These are phyloP conservation scores for Heteromyza rotundicornis DNA, from an alignment of 2,888 invertebrate species.

Conservation along the genomic window DNA sequence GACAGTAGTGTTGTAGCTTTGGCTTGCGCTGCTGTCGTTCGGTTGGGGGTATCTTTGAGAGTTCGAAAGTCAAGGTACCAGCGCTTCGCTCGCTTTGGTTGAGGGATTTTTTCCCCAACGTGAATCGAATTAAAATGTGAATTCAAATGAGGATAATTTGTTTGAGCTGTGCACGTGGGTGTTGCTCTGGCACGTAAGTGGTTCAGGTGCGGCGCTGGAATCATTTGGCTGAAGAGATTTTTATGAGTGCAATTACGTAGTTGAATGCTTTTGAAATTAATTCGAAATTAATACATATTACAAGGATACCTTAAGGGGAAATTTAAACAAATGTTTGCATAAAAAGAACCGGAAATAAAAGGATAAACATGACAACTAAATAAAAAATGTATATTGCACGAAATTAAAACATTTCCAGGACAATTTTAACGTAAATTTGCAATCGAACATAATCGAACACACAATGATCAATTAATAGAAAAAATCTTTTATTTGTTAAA, in stretches of 20 bases:
- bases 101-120: constrained; percentile 39
- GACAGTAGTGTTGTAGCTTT: not conserved
- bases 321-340: not conserved
- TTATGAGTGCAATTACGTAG: constrained; percentile 10
- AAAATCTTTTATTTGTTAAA: too few species aligned
- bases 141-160: constrained; percentile 54
- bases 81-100: not conserved
- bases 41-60: too few species aligned
- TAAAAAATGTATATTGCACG: too few species aligned
- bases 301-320: not conserved
- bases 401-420: too few species aligned
- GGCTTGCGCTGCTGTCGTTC: not conserved
- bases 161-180: constrained; percentile 33
- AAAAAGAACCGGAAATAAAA: too few species aligned
- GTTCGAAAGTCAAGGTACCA: constrained; percentile 1
- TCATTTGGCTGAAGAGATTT: not conserved
- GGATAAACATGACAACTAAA: too few species aligned
- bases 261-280: constrained; percentile 10
- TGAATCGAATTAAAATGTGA: constrained; percentile 52
- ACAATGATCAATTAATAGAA: too few species aligned
- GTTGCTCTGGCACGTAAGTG: constrained; percentile 20
- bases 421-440: too few species aligned
- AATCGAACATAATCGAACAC: too few species aligned
- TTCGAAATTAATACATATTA: not conserved
- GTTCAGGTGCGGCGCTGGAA: not conserved